Evolutionary conservation across 1,140 invertebrate species (phyloP).

Genomic region (Caenorhabditis inopinata): DNA sequence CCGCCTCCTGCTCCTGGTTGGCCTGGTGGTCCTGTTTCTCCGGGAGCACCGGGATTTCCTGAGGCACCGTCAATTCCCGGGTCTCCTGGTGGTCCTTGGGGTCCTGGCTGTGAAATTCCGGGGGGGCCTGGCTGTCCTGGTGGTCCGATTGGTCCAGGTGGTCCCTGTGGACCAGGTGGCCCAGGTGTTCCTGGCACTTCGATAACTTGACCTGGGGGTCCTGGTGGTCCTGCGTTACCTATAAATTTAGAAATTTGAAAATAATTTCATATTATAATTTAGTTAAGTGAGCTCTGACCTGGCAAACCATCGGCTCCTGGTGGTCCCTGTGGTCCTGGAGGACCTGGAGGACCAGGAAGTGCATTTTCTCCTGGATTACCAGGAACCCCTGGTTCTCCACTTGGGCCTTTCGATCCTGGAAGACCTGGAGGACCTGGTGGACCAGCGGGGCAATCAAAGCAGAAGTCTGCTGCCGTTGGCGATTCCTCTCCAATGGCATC

Average conservation of each 20-base stretch:
- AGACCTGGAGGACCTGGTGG: slow-evolving; percentile 10
- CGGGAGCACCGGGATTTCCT: slow-evolving; percentile 38
- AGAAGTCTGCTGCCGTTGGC: slow-evolving; percentile 9
- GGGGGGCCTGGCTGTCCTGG: slow-evolving; percentile 36
- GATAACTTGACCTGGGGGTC: slow-evolving; percentile 37
- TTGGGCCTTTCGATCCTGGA: slow-evolving; percentile 12
- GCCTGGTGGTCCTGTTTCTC: slow-evolving; percentile 39
- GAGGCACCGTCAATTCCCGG: slow-evolving; percentile 37
- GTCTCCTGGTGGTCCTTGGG: slow-evolving; percentile 41
- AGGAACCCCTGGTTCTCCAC: slow-evolving; percentile 23
- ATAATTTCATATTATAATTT: background rate
- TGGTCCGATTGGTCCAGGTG: slow-evolving; percentile 42
- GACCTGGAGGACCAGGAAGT: slow-evolving; percentile 34
- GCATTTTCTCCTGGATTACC: slow-evolving; percentile 1
- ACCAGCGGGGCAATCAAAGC: slow-evolving; percentile 31
- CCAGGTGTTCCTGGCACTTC: slow-evolving; percentile 36
- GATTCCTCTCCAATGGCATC: background rate
- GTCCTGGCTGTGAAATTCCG: slow-evolving; percentile 38
- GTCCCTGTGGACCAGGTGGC: slow-evolving; percentile 43
- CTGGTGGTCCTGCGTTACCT: slow-evolving; percentile 28
- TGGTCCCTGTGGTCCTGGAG: slow-evolving; percentile 37
- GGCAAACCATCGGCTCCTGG: slow-evolving; percentile 8
- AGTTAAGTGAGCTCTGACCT: too few species aligned
- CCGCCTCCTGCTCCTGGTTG: slow-evolving; percentile 42
- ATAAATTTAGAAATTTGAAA: background rate